Evolutionary conservation across 2,888 invertebrate species (phyloP), one percentile per base, ranked within the genome.

Genomic region (Dolichopus griseipennis): DNA sequence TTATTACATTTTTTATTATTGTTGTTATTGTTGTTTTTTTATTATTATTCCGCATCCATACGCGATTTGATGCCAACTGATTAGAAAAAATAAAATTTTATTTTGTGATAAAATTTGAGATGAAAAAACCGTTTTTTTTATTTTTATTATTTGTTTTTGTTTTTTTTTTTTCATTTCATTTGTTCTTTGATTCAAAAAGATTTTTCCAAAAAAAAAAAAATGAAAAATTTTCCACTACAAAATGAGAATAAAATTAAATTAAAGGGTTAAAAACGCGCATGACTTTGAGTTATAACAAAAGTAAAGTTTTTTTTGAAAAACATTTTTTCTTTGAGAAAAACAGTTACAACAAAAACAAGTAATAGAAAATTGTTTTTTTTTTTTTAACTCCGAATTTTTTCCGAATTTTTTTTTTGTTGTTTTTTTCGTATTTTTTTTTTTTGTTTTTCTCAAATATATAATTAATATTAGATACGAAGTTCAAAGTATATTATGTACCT

Each of bases 31-130:
- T 41, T 41, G 15, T 41, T 41, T 41, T 41, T 41, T 41, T 41
- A 6, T 12, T 18, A 18, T 52, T 52, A 52, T 52, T 52, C 52
- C 52, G 52, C 52, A 52, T 52, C 52, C 52, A 52, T 52, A 52
- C 52, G 52, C 52, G 52, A 52, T 52, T 52, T 52, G 52, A 52
- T 52, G 52, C 52, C 15, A 52, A 52, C 52, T 52, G 52, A 52
- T 52, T 52, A 52, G 52, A 52, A 18, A 52, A 52, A 52, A 52
- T 52, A 15, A 52, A 52, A 52, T 52, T 52, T 52, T 52, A 52
- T 52, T 18, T 52, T 52, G 52, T 52, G 52, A 52, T 52, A 52
- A 52, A 52, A 52, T 37, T 37, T 37, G 12, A 37, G 37, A 37
- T 37, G 10, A 37, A 10, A 10, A 10, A 10, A 8, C 9, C 34